Base-by-base conservation (phyloP, 2,888 invertebrate genomes). In the Archaeoteleia sp. region DNA sequence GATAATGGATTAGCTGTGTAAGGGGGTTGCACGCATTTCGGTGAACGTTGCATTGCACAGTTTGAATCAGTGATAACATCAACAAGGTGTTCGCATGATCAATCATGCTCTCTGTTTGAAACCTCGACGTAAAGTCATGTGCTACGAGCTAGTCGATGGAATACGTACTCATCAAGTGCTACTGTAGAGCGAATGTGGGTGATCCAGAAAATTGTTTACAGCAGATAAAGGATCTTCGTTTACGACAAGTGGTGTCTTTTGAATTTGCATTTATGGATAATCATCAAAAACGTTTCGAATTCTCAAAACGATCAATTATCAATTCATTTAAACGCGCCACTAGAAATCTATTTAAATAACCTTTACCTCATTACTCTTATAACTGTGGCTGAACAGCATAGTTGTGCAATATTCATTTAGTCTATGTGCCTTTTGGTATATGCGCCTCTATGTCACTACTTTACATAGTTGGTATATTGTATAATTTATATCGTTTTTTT, bases 1-100 rank as follows among this genome's bases (percentile, higher is more conserved):
- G 82, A 78, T 81, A 82, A 82, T 81, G 82, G 79, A 74, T 78
- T 79, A 78, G 74, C 76, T 74, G 75, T 78, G 80, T 79, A 77
- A 75, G 76, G 65, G 70, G n/a, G n/a, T 66, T 67, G 75, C 72
- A 72, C 72, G 72, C 75, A 73, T 74, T 73, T 42, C 61, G 61
- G 63, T 55, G 67, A 70, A 73, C 72, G 72, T 43, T 63, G 67
- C 70, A 62, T 48, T 65, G 68, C 49, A 62, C 58, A 73, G 70
- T 70, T 71, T 70, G 75, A 74, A 75, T 78, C 78, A 72, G 74
- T 74, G 79, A 82, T 81, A 82, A 79, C 78, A 67, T 67, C 67
- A 67, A 67, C 67, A 57, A 74, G 71, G 70, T 74, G 73, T 73
- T 76, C 74, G 77, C 77, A 78, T 80, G 78, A 82, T 82, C 80